Conservation (phyloP, 2,797 vertebrate genomes). For the Eidolon dupreanum region DNA sequence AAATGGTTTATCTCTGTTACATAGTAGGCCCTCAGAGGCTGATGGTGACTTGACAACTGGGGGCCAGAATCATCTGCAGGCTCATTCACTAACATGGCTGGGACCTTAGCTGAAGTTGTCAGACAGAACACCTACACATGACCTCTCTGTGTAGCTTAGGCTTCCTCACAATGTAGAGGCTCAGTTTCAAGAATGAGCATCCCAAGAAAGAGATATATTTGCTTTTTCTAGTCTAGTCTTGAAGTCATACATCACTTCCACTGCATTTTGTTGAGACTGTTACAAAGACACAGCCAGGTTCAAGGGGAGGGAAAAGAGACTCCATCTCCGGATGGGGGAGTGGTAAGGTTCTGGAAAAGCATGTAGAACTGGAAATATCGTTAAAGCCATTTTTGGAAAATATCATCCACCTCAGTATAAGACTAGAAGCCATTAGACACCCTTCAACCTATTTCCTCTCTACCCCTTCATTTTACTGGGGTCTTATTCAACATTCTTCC, state of each 20-base stretch:
- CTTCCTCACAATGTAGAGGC: not conserved
- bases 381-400: not conserved
- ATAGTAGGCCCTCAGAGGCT: not conserved
- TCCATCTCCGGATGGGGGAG: not conserved
- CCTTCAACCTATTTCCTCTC: not conserved
- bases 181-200: slow-evolving; percentile 23
- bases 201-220: not conserved
- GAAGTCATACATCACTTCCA: not conserved
- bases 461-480: not conserved
- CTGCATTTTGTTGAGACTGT: not conserved
- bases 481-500: not conserved
- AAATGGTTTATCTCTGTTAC: not conserved
- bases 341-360: not conserved
- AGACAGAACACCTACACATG: not conserved
- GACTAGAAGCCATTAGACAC: not conserved
- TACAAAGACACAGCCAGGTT: not conserved
- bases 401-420: not conserved
- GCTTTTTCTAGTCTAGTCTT: not conserved
- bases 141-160: not conserved
- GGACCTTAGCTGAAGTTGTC: not conserved
- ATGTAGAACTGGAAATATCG: not conserved
- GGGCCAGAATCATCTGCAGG: not conserved
- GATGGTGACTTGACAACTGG: not conserved
- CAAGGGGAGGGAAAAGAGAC: not conserved
- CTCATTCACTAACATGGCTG: not conserved